Evolutionary conservation across 2,888 invertebrate genomes (phyloP), one percentile per base, ranked within the genome.

Genomic region (Trissolcus brochymenae): DNA sequence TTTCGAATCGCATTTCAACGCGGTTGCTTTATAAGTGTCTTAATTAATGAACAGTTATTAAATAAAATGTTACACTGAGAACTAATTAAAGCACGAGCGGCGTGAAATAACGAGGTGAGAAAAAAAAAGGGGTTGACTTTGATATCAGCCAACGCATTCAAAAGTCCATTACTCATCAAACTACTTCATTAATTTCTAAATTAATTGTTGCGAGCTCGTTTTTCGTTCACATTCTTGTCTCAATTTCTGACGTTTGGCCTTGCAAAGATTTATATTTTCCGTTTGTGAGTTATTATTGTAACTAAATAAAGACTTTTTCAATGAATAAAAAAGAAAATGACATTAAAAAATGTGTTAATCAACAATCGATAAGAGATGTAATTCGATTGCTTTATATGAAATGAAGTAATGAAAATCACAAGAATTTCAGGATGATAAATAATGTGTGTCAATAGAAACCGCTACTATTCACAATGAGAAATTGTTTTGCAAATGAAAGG

Each of bases 401-500:
- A 46, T 14, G n/a, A 46, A 46, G 16, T 46, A 16, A 16, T 16
- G 11, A n/a, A 46, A 16, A 16, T 46, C n/a, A 16, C 46, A 7
- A 46, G 16, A 46, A 16, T 14, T 14, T 35, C 9, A 35, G 9
- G 35, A 11, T 13, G 29, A 55, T 65, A 55, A 65, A 55, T 65
- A 55, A 65, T 55, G 55, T 19, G 16, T 65, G 46, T 46, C 46
- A 14, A 62, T 62, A 43, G 49, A 55, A 65, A 49, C 55, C 55
- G 19, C 55, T 46, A 35, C 49, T 46, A 46, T 49, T 55, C 46
- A n/a, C 14, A 14, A n/a, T 13, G 29, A 55, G 46, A 55, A 46
- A 66, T 56, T 66, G 65, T 66, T 66, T 66, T 66, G 29, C 56
- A 66, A 66, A 56, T 66, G 65, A 65, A 55, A 65, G 49, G 54